Evolutionary conservation across 2,113 vertebrate genomes (phyloP).

Genomic region (Thunnus maccoyii): DNA sequence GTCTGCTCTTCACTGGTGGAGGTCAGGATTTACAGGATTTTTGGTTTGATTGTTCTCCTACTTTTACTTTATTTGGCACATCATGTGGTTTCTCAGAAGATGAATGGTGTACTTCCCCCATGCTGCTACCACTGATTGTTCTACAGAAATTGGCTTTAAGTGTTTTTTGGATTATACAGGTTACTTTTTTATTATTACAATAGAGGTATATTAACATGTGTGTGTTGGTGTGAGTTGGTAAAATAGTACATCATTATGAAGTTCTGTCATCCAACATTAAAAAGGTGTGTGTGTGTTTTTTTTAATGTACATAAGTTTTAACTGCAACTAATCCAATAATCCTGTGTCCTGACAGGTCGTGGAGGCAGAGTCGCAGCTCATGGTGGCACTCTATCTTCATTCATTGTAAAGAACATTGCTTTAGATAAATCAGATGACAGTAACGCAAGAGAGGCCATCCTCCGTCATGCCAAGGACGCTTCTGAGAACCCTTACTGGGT

Average conservation of each 20-base stretch:
- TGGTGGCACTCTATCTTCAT: slow-evolving; percentile 95
- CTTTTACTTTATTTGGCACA: not conserved
- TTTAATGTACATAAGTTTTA: not conserved
- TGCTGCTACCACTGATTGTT: too few species aligned
- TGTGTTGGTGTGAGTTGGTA: too few species aligned
- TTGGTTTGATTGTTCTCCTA: not conserved
- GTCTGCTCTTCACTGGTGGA: not conserved
- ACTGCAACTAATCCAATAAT: slow-evolving; percentile 12
- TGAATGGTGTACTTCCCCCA: not conserved
- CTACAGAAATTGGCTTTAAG: too few species aligned
- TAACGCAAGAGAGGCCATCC: slow-evolving; percentile 96
- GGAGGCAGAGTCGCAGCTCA: slow-evolving; percentile 97
- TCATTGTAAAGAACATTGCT: slow-evolving; percentile 98
- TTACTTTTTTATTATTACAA: too few species aligned
- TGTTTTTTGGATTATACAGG: too few species aligned
- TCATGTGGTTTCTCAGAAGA: not conserved
- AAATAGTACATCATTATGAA: too few species aligned
- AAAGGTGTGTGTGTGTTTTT: not conserved
- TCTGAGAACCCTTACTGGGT: slow-evolving; percentile 97
- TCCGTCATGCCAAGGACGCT: slow-evolving; percentile 94
- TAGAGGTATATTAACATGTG: too few species aligned
- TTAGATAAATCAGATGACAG: slow-evolving; percentile 97
- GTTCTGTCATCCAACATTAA: too few species aligned
- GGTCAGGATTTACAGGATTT: not conserved
- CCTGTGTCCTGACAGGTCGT: slow-evolving; percentile 84